phyloP scores from a whole-genome alignment of 2,888 invertebrate genomes.

The Branchellion lobata region DNA sequence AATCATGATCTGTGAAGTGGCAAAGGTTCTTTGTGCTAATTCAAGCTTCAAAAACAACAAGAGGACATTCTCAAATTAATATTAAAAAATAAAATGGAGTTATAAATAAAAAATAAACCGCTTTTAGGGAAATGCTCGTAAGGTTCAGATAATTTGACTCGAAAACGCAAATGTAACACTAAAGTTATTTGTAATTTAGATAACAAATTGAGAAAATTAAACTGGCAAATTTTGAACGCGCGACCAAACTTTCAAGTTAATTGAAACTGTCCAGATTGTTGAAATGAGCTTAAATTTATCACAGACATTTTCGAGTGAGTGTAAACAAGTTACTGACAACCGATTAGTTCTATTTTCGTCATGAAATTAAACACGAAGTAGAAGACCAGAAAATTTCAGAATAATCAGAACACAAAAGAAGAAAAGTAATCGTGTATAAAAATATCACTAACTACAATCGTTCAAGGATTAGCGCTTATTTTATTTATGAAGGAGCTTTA shows the following conservation, averaged over 20 bases:
- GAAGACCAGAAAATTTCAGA: not conserved
- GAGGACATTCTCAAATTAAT: no score
- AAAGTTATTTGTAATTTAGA: no score
- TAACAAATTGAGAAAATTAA: no score
- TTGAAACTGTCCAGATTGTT: not conserved
- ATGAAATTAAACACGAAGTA: not conserved
- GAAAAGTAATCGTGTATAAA: not conserved
- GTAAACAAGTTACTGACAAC: not conserved
- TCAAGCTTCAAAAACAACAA: no score
- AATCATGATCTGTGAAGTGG: no score
- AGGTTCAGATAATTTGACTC: not conserved
- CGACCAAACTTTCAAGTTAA: not conserved
- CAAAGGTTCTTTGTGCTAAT: no score
- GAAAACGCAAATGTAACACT: no score
- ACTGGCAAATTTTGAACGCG: constrained; percentile 3
- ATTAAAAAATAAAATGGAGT: not conserved
- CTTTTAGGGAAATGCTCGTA: not conserved
- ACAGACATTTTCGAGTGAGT: constrained; percentile 10
- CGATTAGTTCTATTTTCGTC: not conserved
- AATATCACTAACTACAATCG: no score
- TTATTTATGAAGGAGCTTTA: no score
- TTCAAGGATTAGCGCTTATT: no score
- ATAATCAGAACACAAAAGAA: not conserved
- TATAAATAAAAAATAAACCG: not conserved
- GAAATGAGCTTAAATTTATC: constrained; percentile 21